Evolutionary conservation across 2,113 vertebrate genomes (phyloP).

Genomic region (Sceloporus tristichus): DNA sequence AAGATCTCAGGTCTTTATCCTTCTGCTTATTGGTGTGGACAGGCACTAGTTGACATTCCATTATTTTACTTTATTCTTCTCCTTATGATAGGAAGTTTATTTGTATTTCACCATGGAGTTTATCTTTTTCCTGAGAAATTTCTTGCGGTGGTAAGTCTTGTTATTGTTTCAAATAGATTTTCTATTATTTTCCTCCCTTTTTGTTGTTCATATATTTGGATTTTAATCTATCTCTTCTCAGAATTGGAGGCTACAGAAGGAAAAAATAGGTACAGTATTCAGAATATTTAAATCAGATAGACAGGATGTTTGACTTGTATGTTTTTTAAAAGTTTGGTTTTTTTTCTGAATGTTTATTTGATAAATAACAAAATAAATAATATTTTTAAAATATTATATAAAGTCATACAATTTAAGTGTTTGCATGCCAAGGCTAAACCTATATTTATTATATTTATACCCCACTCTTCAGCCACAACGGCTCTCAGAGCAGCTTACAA

Average conservation of each 20-base stretch:
- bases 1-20: slow-evolving; percentile 93
- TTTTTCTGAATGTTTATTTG: too few relatives aligned
- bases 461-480: too few relatives aligned
- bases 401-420: background rate
- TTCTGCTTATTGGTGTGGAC: slow-evolving; percentile 95
- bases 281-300: too few relatives aligned
- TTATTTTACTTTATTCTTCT: slow-evolving; percentile 88
- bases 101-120: slow-evolving; percentile 88
- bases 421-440: background rate
- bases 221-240: background rate
- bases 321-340: too few relatives aligned
- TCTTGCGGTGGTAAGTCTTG: slow-evolving; percentile 86
- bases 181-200: background rate
- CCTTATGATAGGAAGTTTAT: slow-evolving; percentile 88
- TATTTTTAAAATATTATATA: too few relatives aligned
- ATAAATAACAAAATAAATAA: too few relatives aligned
- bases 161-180: background rate
- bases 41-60: slow-evolving; percentile 89
- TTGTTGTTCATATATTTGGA: slow-evolving; percentile 6
- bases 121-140: slow-evolving; percentile 87
- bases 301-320: too few relatives aligned
- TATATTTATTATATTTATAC: too few relatives aligned
- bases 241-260: background rate
- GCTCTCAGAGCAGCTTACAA: too few relatives aligned
- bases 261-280: background rate